phyloP scores from a whole-genome alignment of 2,888 invertebrate species.

The Eucriotettix oculatus region DNA sequence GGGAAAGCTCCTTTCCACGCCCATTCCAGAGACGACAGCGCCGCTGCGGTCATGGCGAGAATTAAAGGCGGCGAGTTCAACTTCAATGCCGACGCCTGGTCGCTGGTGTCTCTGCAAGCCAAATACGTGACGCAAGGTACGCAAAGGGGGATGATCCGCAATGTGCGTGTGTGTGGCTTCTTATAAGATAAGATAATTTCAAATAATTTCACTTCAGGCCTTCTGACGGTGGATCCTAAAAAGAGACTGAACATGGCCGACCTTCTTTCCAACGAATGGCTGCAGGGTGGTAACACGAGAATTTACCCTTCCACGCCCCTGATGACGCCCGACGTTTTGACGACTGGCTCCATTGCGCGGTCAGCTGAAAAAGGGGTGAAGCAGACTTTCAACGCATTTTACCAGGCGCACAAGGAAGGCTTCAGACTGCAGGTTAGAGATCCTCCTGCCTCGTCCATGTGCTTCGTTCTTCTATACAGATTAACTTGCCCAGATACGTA shows the following conservation, averaged over 20 bases:
- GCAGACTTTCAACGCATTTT: constrained; percentile 49
- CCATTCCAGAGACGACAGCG: constrained; percentile 50
- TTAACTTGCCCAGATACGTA: too few species aligned
- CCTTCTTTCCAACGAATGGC: constrained; percentile 51
- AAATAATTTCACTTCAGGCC: constrained; percentile 26
- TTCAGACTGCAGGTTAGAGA: constrained; percentile 42
- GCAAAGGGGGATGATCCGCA: not conserved
- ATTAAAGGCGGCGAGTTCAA: constrained; percentile 65
- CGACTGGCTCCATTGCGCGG: constrained; percentile 24
- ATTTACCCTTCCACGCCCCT: constrained; percentile 35
- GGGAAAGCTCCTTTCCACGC: constrained; percentile 78
- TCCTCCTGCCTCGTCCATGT: too few species aligned
- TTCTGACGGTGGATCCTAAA: constrained; percentile 63
- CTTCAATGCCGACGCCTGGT: constrained; percentile 58
- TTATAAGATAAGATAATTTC: not conserved
- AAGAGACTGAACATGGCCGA: constrained; percentile 50
- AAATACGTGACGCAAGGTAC: constrained; percentile 33
- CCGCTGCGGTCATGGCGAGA: constrained; percentile 57
- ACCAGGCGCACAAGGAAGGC: constrained; percentile 50
- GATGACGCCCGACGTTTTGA: constrained; percentile 42
- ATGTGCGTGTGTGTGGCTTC: not conserved
- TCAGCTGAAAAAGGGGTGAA: constrained; percentile 37
- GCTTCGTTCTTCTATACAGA: too few species aligned
- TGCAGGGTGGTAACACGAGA: constrained; percentile 26
- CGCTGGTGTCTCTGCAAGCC: constrained; percentile 51